A percentile compares a stretch with the other conserved stretches of the same genome.
Evolutionary conservation across 53 echinoderm and acorn worm genomes (phyloP).

Genomic region (Echinometra lucunter): DNA sequence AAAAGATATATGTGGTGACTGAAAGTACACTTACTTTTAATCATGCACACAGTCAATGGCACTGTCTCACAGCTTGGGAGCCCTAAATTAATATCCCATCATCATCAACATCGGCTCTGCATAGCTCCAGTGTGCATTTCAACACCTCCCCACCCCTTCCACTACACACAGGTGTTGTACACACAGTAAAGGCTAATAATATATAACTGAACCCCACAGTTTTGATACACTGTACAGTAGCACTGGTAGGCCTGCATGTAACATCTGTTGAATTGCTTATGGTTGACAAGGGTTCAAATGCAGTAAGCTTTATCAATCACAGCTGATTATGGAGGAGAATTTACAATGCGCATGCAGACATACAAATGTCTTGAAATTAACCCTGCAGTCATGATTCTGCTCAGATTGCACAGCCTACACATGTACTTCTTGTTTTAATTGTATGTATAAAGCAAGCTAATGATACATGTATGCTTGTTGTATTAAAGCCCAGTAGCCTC

Average conservation of each 20-base stretch:
- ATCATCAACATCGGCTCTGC: not conserved
- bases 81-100: not conserved
- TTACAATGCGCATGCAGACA: not conserved
- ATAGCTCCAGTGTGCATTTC: conserved; percentile 7
- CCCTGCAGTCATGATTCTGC: not conserved
- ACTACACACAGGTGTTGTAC: not conserved
- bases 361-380: not conserved
- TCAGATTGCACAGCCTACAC: not conserved
- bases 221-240: not conserved
- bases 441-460: too few relatives aligned
- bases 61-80: not conserved
- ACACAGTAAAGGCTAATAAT: not conserved
- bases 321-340: not conserved
- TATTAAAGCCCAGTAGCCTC: too few relatives aligned
- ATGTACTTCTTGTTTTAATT: too few relatives aligned
- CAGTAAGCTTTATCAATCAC: conserved; percentile 19
- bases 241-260: not conserved
- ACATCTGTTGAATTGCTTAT: not conserved
- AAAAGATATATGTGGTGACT: too few relatives aligned
- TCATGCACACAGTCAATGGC: not conserved
- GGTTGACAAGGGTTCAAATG: conserved; percentile 42
- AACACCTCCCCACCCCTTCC: not conserved
- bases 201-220: not conserved
- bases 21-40: not conserved
- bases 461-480: too few relatives aligned